Conservation (phyloP, 1,140 invertebrate species). For the Helicoverpa zea region DNA sequence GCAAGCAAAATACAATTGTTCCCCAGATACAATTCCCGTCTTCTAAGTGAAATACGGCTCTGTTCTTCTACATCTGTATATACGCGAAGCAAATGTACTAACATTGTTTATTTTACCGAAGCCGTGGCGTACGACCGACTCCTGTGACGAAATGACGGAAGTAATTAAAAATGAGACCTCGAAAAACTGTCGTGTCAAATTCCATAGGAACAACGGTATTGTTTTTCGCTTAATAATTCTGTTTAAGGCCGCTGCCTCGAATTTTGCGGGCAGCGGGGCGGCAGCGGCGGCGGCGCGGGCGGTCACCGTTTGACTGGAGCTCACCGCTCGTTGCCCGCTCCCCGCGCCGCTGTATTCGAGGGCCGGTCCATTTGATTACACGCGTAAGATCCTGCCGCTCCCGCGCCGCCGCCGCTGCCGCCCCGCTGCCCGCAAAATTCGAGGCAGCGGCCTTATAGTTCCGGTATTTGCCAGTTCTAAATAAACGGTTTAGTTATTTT, state of each 20-base stretch:
- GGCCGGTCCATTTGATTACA: too few species aligned
- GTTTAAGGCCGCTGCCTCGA: too few species aligned
- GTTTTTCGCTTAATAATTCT: slow-evolving; percentile 9
- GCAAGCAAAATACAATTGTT: slow-evolving; percentile 28
- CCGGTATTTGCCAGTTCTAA: neutral
- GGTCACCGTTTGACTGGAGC: too few species aligned
- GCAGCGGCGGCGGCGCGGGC: too few species aligned
- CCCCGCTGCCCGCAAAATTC: too few species aligned
- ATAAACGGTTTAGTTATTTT: slow-evolving; percentile 7
- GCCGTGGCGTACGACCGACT: neutral
- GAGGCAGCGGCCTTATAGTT: too few species aligned
- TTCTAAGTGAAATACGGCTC: slow-evolving; percentile 25
- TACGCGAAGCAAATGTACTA: slow-evolving; percentile 10
- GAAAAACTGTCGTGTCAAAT: slow-evolving; percentile 5
- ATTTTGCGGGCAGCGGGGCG: too few species aligned
- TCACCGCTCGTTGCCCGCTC: too few species aligned
- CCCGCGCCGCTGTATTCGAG: too few species aligned
- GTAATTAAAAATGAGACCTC: slow-evolving; percentile 25
- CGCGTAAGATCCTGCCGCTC: too few species aligned
- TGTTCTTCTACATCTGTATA: slow-evolving; percentile 20
- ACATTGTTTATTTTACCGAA: slow-evolving; percentile 19
- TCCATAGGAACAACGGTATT: neutral
- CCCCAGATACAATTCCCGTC: slow-evolving; percentile 2
- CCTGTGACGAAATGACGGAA: slow-evolving; percentile 22
- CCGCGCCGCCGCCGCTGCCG: too few species aligned